Percentiles rank a stretch among this genome's conserved stretches.
phyloP scores from a whole-genome alignment of 1,140 invertebrate genomes.

The Cyphomyrmex costatus region DNA sequence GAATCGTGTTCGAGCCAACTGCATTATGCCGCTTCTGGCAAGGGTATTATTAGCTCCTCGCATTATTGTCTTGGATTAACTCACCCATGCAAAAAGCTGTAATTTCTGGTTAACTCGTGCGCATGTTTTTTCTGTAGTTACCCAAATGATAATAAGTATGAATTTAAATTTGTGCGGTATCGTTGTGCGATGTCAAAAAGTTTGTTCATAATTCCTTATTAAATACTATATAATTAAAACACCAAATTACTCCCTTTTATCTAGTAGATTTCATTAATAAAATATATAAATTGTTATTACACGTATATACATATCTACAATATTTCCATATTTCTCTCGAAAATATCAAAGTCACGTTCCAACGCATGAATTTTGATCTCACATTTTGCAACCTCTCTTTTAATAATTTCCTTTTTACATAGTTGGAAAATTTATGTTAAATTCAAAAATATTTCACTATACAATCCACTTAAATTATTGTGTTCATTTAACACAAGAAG shows the following conservation, averaged over 20 bases:
- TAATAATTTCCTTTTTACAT: background rate
- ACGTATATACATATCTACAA: background rate
- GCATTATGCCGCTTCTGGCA: slow-evolving; percentile 28
- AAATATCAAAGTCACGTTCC: background rate
- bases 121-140: background rate
- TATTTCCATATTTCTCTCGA: background rate
- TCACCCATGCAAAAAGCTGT: slow-evolving; percentile 40
- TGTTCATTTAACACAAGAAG: too few relatives aligned
- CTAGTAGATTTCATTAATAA: background rate
- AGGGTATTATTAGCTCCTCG: slow-evolving; percentile 40
- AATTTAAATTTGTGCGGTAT: slow-evolving; percentile 10
- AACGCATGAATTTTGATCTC: background rate
- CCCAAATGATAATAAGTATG: slow-evolving; percentile 27
- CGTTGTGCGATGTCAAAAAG: background rate
- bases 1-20: background rate
- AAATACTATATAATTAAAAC: background rate
- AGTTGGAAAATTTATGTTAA: background rate
- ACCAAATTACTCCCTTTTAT: background rate
- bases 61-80: slow-evolving; percentile 44
- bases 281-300: background rate
- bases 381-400: background rate
- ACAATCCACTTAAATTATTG: too few relatives aligned
- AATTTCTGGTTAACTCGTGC: slow-evolving; percentile 38
- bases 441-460: too few relatives aligned
- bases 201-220: background rate